phyloP scores from a whole-genome alignment of 2,888 invertebrate genomes.

The Campopleginae sp. region DNA sequence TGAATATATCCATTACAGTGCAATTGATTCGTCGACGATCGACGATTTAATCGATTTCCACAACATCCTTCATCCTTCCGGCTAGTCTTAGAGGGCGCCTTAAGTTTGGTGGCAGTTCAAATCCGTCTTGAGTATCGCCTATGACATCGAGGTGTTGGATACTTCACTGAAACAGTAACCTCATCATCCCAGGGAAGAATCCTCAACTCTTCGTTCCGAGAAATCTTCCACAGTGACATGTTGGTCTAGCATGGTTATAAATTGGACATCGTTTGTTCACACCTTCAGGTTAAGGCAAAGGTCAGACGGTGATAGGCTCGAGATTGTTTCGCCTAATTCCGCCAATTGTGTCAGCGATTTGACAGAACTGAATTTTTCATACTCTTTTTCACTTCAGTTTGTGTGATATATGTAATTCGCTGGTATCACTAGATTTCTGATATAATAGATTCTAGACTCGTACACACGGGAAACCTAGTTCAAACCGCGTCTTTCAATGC shows the following conservation, averaged over 20 bases:
- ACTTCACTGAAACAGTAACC: no score
- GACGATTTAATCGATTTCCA: constrained; percentile 13
- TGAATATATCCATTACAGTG: background rate
- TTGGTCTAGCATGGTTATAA: background rate
- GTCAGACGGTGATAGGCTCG: background rate
- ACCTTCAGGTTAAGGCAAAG: background rate
- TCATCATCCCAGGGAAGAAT: background rate
- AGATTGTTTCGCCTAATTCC: background rate
- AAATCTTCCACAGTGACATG: background rate
- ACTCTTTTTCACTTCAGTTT: background rate
- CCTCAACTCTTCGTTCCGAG: background rate
- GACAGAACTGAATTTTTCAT: constrained; percentile 1
- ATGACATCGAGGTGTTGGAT: background rate
- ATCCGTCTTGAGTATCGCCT: background rate
- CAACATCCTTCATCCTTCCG: background rate
- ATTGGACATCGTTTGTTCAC: background rate
- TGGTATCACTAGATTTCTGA: constrained; percentile 28
- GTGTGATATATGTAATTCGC: background rate
- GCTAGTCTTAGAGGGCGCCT: background rate
- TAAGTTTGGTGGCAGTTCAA: background rate
- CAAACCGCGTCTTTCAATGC: constrained; percentile 21
- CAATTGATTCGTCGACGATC: constrained; percentile 2
- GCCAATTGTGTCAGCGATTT: background rate
- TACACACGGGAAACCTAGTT: constrained; percentile 39
- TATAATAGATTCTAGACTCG: constrained; percentile 60